These are phyloP conservation scores for Arctopsyche grandis DNA, from an alignment of 1,140 invertebrate genomes.

Conservation along the genomic window DNA sequence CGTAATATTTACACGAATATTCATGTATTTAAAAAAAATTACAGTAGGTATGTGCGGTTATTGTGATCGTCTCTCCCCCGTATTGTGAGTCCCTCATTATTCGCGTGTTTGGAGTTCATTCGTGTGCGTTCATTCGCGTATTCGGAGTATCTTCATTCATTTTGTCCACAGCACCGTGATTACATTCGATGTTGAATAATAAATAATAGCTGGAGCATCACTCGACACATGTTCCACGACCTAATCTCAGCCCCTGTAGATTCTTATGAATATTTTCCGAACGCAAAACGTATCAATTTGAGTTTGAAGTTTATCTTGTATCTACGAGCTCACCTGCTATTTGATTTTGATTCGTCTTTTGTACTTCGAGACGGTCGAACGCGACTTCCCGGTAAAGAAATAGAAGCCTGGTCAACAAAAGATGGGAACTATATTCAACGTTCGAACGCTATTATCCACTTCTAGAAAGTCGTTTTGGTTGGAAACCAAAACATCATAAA, in stretches of 20 bases:
- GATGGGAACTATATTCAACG: slow-evolving; percentile 17
- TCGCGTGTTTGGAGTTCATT: background rate
- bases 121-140: background rate
- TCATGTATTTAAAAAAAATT: too few relatives aligned
- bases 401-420: slow-evolving; percentile 27
- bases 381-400: slow-evolving; percentile 30
- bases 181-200: background rate
- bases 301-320: too few relatives aligned
- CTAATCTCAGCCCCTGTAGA: too few relatives aligned
- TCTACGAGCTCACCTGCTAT: background rate
- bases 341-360: slow-evolving; percentile 14
- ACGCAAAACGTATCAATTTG: too few relatives aligned
- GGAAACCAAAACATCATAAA: slow-evolving; percentile 41
- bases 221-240: background rate
- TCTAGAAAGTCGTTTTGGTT: slow-evolving; percentile 36
- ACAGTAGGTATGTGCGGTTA: too few relatives aligned
- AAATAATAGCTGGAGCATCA: background rate
- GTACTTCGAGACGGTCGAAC: background rate
- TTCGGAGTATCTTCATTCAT: background rate
- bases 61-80: too few relatives aligned
- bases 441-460: slow-evolving; percentile 22
- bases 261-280: too few relatives aligned
- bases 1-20: too few relatives aligned
- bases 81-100: background rate
- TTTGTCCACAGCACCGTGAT: background rate